phyloP scores from a whole-genome alignment of 1,140 invertebrate species.

The Macrocentrus cingulum region DNA sequence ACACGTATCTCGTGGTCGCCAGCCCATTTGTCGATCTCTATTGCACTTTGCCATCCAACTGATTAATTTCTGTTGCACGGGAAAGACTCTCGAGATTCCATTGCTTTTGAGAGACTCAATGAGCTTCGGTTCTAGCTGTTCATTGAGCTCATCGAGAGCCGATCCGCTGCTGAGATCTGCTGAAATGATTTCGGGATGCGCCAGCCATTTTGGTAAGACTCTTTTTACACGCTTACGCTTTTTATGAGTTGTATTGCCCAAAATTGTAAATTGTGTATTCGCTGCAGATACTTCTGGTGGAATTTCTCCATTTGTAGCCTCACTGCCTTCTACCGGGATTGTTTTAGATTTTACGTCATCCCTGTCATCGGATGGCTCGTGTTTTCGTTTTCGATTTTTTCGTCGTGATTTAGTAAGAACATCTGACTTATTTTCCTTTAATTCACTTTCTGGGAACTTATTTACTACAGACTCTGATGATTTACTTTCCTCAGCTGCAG shows the following conservation, averaged over 20 bases:
- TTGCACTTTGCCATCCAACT: conserved; percentile 74
- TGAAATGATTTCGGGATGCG: conserved; percentile 75
- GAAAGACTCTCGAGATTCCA: conserved; percentile 79
- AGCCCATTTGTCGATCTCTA: conserved; percentile 59
- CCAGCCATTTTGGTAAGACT: conserved; percentile 84
- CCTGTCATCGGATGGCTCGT: conserved; percentile 27
- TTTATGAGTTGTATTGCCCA: conserved; percentile 41
- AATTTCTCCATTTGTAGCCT: not conserved
- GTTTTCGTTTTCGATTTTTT: conserved; percentile 27
- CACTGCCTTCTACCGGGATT: not conserved
- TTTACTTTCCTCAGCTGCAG: conserved; percentile 16
- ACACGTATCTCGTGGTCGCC: conserved; percentile 86
- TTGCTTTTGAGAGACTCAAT: conserved; percentile 69
- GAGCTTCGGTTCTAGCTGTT: conserved; percentile 65
- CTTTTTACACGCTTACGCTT: conserved; percentile 63
- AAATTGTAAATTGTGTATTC: conserved; percentile 41
- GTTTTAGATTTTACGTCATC: not conserved
- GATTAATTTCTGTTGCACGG: conserved; percentile 84
- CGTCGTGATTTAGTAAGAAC: not conserved
- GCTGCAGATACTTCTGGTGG: not conserved
- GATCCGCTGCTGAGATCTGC: conserved; percentile 68
- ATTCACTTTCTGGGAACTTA: too few relatives aligned
- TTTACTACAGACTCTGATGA: too few relatives aligned
- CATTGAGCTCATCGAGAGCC: conserved; percentile 63
- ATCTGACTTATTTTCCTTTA: conserved; percentile 18